Evolutionary conservation across 2,888 invertebrate genomes (phyloP).

Genomic region (Dioctria linearis): DNA sequence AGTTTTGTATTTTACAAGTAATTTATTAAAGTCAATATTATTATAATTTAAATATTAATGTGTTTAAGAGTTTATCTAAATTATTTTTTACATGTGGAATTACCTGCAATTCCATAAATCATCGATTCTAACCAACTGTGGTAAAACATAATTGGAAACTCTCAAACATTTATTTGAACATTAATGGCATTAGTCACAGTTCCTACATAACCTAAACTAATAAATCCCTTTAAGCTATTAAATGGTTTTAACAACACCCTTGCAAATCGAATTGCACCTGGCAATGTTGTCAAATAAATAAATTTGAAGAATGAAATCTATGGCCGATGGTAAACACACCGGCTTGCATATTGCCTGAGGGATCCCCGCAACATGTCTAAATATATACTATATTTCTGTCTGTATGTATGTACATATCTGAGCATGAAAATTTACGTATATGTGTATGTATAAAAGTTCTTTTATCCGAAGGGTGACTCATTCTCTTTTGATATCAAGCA

Average conservation of each 20-base stretch:
- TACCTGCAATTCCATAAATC: no score
- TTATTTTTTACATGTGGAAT: no score
- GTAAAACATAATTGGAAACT: no score
- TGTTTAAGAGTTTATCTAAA: no score
- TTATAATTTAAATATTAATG: no score
- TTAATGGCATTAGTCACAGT: no score
- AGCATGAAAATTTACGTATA: not conserved
- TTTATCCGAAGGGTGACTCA: slow-evolving; percentile 40
- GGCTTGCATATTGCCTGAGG: slow-evolving; percentile 17
- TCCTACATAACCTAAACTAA: not conserved
- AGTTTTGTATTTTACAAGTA: no score
- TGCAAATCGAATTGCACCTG: slow-evolving; percentile 1
- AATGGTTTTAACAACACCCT: no score
- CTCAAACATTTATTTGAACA: no score
- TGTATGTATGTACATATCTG: slow-evolving; percentile 9
- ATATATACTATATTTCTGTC: no score
- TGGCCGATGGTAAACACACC: slow-evolving; percentile 1
- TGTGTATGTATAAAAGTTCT: slow-evolving; percentile 16
- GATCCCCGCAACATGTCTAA: not conserved
- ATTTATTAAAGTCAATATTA: no score
- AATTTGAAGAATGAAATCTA: slow-evolving; percentile 34
- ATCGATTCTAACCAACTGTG: no score
- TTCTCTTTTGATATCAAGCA: slow-evolving; percentile 42
- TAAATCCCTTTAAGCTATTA: not conserved
- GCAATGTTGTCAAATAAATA: slow-evolving; percentile 44